A percentile compares a stretch with the other conserved stretches of the same genome.
Evolutionary conservation across 2,113 vertebrate species (phyloP).

Genomic region (Cynoglossus semilaevis): DNA sequence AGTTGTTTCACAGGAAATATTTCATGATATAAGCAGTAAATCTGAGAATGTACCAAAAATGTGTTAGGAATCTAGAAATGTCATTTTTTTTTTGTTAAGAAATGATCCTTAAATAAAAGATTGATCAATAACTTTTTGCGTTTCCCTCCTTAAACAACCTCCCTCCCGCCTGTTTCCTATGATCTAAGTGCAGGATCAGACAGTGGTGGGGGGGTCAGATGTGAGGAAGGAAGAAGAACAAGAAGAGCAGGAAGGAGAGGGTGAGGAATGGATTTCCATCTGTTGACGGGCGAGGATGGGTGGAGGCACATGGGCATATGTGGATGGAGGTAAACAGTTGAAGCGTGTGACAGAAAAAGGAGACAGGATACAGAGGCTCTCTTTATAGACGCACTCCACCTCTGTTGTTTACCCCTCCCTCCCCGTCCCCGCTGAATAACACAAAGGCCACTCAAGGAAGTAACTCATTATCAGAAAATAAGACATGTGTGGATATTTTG

Average conservation of each 20-base stretch:
- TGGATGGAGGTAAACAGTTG: constrained; percentile 49
- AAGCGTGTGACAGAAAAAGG: constrained; percentile 60
- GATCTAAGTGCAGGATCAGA: constrained; percentile 64
- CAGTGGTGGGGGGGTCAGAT: constrained; percentile 59
- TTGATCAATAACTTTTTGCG: constrained; percentile 52
- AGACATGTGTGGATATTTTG: constrained; percentile 22
- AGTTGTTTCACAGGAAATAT: no score
- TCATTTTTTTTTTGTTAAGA: constrained; percentile 33
- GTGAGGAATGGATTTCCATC: constrained; percentile 68
- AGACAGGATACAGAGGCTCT: constrained; percentile 72
- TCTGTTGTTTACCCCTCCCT: constrained; percentile 16
- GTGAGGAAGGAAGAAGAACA: constrained; percentile 50
- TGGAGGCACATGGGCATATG: constrained; percentile 39
- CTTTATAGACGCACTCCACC: constrained; percentile 59
- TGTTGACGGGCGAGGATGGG: constrained; percentile 31
- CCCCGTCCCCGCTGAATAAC: constrained; percentile 40
- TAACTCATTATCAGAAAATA: constrained; percentile 6
- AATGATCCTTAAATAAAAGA: constrained; percentile 26
- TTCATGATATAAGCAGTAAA: no score
- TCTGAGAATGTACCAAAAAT: neutral
- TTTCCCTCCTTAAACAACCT: constrained; percentile 48
- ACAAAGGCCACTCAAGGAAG: constrained; percentile 27
- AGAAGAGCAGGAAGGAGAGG: constrained; percentile 63
- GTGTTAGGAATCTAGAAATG: constrained; percentile 32
- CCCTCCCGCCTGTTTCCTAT: constrained; percentile 48